phyloP scores from a whole-genome alignment of 2,797 vertebrate genomes.

The Sciaenops ocellatus region DNA sequence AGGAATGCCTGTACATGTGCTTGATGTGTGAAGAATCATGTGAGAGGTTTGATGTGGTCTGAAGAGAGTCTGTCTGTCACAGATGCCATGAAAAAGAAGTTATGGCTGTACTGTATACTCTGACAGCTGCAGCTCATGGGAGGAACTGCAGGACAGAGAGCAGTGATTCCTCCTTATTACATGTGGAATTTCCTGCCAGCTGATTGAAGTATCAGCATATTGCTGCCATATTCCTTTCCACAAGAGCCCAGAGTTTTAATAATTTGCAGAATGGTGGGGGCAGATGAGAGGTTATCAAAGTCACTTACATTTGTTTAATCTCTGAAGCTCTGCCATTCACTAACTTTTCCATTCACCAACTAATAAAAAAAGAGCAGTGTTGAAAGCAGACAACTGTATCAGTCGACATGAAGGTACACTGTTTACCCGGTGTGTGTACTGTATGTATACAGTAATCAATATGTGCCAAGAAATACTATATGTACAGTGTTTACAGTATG shows the following conservation, averaged over 20 bases:
- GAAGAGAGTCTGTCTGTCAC: slow-evolving; percentile 72
- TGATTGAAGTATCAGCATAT: slow-evolving; percentile 87
- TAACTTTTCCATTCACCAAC: slow-evolving; percentile 49
- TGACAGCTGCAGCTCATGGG: slow-evolving; percentile 63
- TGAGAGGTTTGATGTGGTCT: slow-evolving; percentile 78
- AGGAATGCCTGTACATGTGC: slow-evolving; percentile 38
- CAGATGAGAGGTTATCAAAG: slow-evolving; percentile 74
- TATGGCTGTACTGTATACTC: slow-evolving; percentile 40
- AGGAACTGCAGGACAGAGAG: slow-evolving; percentile 58
- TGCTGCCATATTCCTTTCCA: slow-evolving; percentile 82
- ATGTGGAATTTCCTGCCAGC: slow-evolving; percentile 84
- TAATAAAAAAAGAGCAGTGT: slow-evolving; percentile 14
- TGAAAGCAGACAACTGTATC: slow-evolving; percentile 32
- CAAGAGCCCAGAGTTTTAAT: slow-evolving; percentile 75
- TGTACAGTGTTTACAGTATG: slow-evolving; percentile 82
- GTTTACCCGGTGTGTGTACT: slow-evolving; percentile 48
- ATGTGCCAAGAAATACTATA: slow-evolving; percentile 83
- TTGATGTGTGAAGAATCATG: slow-evolving; percentile 48
- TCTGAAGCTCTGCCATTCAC: slow-evolving; percentile 70
- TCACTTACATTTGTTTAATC: slow-evolving; percentile 71
- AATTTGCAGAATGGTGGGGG: slow-evolving; percentile 75
- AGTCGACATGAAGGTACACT: slow-evolving; percentile 39
- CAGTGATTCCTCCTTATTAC: slow-evolving; percentile 78
- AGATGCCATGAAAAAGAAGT: slow-evolving; percentile 75
- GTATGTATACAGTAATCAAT: slow-evolving; percentile 74